Evolutionary conservation across 1,140 invertebrate species (phyloP), one percentile per base, ranked within the genome.

Genomic region (Hyles euphorbiae): DNA sequence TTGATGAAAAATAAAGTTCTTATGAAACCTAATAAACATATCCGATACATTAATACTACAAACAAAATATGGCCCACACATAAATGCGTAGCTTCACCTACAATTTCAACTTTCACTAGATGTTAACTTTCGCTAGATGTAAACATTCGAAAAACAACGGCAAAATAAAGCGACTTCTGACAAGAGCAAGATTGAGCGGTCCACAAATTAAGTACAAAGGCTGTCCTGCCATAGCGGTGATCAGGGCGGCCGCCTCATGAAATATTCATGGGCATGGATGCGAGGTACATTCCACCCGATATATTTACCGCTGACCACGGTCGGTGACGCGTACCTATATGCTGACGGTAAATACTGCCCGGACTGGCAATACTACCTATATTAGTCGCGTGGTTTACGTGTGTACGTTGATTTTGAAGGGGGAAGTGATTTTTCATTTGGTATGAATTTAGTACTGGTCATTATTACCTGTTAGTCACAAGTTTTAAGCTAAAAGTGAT

Each of bases 251-350:
- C 54, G 53, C 12, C 65, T 78, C 67, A 78, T 78, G 72, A 62
- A 74, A 70, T 78, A 78, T 78, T 72, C 75, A 75, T 70, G 54
- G 49, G 53, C 53, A 63, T 56, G 68, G 63, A 60, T 56, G 59
- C 61, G 65, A 53, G 65, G 32, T 60, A 63, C 60, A 56, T 61
- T 50, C 56, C 57, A 55, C 54, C 56, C 67, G 66, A 70, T 76
- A 72, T 74, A 74, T 76, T 70, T 74, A 70, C 66, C 61, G 61
- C 36, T 70, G 66, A 67, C 67, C 65, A 66, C 63, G 62, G 10
- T 49, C 67, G 61, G 43, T 53, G 34, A 51, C 61, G 59, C 61
- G 57, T 67, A 65, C 65, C 61, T 56, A 57, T 44, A 54, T 43
- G 50, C 33, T 22, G 4, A 45, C 34, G 34, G 33, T 33, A 52